Evolutionary conservation across 2,888 invertebrate species (phyloP).

Genomic region (Neelides folsomi): DNA sequence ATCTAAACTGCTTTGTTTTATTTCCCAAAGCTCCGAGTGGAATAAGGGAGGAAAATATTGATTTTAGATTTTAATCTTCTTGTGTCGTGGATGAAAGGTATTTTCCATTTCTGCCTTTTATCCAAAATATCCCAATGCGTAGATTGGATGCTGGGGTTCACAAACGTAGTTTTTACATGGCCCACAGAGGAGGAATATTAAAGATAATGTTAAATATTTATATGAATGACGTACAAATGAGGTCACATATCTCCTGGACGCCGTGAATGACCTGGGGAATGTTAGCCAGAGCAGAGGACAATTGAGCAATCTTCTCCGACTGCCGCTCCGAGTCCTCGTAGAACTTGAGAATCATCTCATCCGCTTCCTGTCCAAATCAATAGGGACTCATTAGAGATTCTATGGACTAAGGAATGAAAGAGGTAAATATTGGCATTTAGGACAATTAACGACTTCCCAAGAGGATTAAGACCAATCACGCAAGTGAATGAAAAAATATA

Average conservation of each 20-base stretch:
- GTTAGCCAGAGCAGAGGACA: conserved; percentile 39
- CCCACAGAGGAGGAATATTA: too few species aligned
- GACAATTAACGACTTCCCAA: background rate
- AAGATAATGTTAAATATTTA: too few species aligned
- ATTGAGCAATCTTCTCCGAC: conserved; percentile 38
- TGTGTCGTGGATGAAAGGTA: too few species aligned
- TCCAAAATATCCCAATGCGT: too few species aligned
- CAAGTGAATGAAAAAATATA: background rate
- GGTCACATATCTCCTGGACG: conserved; percentile 41
- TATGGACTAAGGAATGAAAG: too few species aligned
- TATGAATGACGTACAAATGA: conserved; percentile 38
- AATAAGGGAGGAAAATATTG: too few species aligned
- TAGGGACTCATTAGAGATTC: background rate
- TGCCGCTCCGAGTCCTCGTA: conserved; percentile 40
- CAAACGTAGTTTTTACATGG: too few species aligned
- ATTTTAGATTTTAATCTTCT: too few species aligned
- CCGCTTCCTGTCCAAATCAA: conserved; percentile 34
- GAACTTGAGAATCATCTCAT: conserved; percentile 41
- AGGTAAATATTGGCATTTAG: background rate
- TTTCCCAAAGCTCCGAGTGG: too few species aligned
- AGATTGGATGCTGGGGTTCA: too few species aligned
- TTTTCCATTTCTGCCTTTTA: too few species aligned
- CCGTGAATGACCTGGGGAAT: conserved; percentile 42
- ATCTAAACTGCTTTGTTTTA: too few species aligned
- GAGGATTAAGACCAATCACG: background rate